Evolutionary conservation across 2,888 invertebrate genomes (phyloP).

Genomic region (Macaria notata): DNA sequence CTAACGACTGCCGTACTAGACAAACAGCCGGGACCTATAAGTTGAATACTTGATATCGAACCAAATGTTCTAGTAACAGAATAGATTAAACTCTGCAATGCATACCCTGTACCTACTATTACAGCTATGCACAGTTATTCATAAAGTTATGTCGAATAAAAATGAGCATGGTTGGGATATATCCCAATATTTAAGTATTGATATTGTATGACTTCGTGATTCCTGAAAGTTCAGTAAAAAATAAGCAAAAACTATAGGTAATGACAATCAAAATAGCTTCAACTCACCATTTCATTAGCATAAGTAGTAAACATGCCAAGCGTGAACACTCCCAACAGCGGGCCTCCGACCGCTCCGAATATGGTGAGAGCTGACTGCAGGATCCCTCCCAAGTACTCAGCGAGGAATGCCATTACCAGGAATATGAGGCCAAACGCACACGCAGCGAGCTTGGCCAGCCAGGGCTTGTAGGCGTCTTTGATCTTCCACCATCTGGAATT

Average conservation of each 20-base stretch:
- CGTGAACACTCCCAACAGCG: slow-evolving; percentile 91
- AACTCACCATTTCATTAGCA: slow-evolving; percentile 85
- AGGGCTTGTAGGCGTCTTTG: slow-evolving; percentile 59
- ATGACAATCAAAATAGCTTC: no score
- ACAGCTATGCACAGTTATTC: background rate
- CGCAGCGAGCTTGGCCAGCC: slow-evolving; percentile 86
- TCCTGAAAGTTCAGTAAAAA: no score
- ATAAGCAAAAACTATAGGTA: no score
- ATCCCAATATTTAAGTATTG: no score
- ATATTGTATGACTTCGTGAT: no score
- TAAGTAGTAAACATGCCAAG: slow-evolving; percentile 91
- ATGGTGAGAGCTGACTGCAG: slow-evolving; percentile 92
- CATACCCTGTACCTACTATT: background rate
- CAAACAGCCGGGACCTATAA: no score
- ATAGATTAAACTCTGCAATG: no score
- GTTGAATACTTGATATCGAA: no score
- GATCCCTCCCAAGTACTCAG: slow-evolving; percentile 91
- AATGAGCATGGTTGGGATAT: background rate
- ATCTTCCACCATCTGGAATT: slow-evolving; percentile 58
- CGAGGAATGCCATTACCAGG: slow-evolving; percentile 90
- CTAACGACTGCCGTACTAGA: no score
- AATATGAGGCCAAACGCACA: slow-evolving; percentile 89
- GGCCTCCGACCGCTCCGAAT: slow-evolving; percentile 93
- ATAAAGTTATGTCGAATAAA: background rate
- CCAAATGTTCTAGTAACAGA: no score